These are phyloP conservation scores for Panthera uncia DNA, from an alignment of 2,113 vertebrate genomes.

Conservation along the genomic window DNA sequence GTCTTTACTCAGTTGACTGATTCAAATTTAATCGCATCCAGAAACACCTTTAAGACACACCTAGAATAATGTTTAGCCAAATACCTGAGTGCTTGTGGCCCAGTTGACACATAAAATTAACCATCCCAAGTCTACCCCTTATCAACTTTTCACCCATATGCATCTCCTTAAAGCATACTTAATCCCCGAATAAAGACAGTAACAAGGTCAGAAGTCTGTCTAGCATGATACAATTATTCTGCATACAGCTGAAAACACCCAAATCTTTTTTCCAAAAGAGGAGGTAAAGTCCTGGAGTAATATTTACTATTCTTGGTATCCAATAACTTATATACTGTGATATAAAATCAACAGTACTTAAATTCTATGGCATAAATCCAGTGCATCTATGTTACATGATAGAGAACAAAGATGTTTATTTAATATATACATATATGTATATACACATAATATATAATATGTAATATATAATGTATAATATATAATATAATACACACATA, in stretches of 20 bases:
- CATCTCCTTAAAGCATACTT: neutral
- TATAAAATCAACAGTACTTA: neutral
- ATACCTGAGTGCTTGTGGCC: neutral
- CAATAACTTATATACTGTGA: neutral
- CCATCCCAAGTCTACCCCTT: neutral
- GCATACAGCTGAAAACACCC: neutral
- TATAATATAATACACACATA: neutral
- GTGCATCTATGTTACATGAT: neutral
- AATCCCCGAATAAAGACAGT: neutral
- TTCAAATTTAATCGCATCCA: neutral
- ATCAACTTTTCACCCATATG: neutral
- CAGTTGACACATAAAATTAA: neutral
- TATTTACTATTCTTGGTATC: neutral
- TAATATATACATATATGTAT: neutral
- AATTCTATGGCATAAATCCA: neutral
- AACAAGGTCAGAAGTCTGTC: neutral
- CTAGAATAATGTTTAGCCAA: neutral
- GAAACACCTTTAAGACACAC: neutral
- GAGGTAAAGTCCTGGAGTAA: neutral
- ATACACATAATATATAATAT: neutral
- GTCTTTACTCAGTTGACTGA: neutral
- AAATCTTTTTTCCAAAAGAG: neutral
- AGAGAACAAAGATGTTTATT: neutral
- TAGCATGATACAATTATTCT: neutral
- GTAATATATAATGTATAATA: neutral